Evolutionary conservation across 1,140 invertebrate genomes (phyloP).

Genomic region (Druon quercuslanigerum): DNA sequence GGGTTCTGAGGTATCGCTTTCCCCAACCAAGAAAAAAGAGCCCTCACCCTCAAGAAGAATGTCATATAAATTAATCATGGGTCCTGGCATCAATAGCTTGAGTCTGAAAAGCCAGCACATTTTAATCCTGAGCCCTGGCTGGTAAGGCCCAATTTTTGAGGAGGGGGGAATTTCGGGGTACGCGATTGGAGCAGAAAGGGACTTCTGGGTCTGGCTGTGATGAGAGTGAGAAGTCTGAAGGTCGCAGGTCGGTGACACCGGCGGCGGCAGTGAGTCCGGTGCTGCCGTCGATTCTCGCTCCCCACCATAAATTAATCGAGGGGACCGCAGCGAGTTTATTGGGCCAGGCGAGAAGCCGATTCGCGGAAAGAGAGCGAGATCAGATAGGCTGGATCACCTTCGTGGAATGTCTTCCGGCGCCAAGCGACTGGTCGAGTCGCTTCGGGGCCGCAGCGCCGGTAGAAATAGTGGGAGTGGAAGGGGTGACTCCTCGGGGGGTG

Average conservation of each 20-base stretch:
- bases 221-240: conserved; percentile 40
- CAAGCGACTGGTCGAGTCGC: conserved; percentile 82
- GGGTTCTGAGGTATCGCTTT: too few relatives aligned
- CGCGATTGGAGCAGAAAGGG: conserved; percentile 1
- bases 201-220: conserved; percentile 34
- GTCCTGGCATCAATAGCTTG: neutral
- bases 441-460: conserved; percentile 76
- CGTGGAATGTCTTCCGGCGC: conserved; percentile 79
- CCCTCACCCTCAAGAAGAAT: neutral
- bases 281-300: conserved; percentile 36
- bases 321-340: conserved; percentile 11
- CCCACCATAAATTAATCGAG: neutral
- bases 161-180: neutral
- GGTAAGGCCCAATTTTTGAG: neutral
- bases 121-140: conserved; percentile 1
- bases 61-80: neutral
- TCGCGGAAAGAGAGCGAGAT: conserved; percentile 38
- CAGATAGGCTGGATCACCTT: conserved; percentile 72
- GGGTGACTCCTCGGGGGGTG: conserved; percentile 68
- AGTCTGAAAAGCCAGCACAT: neutral
- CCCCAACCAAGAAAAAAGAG: neutral
- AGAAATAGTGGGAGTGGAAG: conserved; percentile 64
- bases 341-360: neutral
- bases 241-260: conserved; percentile 54
- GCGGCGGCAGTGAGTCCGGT: conserved; percentile 45